Evolutionary conservation across 2,888 invertebrate genomes (phyloP), one percentile per base, ranked within the genome.

Genomic region (Cacoxenus indagator): DNA sequence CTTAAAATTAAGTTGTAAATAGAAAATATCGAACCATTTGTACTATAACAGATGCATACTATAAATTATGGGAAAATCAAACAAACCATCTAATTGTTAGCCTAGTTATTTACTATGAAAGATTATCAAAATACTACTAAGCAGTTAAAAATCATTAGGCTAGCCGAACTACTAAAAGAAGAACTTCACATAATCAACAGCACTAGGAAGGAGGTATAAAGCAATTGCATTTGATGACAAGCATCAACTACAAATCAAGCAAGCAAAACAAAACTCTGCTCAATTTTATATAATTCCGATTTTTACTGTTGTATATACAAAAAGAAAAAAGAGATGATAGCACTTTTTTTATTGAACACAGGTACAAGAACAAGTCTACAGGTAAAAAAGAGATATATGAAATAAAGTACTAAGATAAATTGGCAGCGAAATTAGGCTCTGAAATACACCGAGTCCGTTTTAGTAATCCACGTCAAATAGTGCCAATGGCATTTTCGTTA

Each of bases 21-120:
- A 57, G 29, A 57, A 57, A 57, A 4, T 1, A 29, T n/a, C n/a
- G n/a, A 3, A 29, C 5, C 48, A 17, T 48, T 55, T 82, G 82
- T 82, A 79, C 81, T 82, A 79, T 79, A 79, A 73, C n/a, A n/a
- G n/a, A 64, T n/a, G 26, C 43, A 31, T 31, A 29, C 19, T 31
- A 37, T n/a, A n/a, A n/a, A n/a, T n/a, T n/a, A 61, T 61, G 17
- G 9, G 19, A 4, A 31, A 61, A 22, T 22, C 24, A 31, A 59
- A 26, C 8, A 26, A 55, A 55, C 11, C 4, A 55, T 54, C 27
- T 31, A 19, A 59, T 59, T 59, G 31, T 59, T 59, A 59, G 59
- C 31, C 8, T 31, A 59, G 59, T 59, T 59, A 59, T 59, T 59
- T 59, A 59, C 31, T 51, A 46, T 22, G 14, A 37, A 8, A 37